Evolutionary conservation across 2,113 vertebrate genomes (phyloP).

Genomic region (Reinhardtius hippoglossoides): DNA sequence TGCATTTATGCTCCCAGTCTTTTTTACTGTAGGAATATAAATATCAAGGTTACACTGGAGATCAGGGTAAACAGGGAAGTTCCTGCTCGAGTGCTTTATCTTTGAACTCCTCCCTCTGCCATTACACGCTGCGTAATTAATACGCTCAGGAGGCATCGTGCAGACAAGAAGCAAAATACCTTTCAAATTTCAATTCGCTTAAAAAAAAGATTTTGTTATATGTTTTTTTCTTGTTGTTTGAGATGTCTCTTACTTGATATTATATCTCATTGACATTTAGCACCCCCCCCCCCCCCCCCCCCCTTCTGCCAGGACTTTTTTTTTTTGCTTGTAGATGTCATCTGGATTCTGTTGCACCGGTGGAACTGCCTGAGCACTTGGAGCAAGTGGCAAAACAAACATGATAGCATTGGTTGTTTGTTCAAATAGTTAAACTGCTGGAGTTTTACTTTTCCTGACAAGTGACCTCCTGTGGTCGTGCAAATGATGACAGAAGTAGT

Average conservation of each 20-base stretch:
- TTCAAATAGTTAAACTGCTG: neutral
- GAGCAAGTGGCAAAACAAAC: conserved; percentile 1
- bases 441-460: conserved; percentile 1
- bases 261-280: neutral
- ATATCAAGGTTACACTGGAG: conserved; percentile 55
- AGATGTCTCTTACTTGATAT: too few species aligned
- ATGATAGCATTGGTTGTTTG: neutral
- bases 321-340: neutral
- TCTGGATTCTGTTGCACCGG: neutral
- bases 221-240: conserved; percentile 8
- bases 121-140: conserved; percentile 48
- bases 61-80: conserved; percentile 47
- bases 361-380: neutral
- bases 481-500: neutral
- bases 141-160: conserved; percentile 7
- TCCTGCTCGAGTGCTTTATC: conserved; percentile 43
- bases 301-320: neutral
- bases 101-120: conserved; percentile 19
- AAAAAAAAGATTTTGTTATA: conserved; percentile 18
- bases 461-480: neutral
- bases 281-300: too few species aligned
- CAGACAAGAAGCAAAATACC: conserved; percentile 33
- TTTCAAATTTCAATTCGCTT: conserved; percentile 47
- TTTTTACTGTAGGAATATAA: conserved; percentile 33
- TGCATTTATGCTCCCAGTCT: conserved; percentile 8